A percentile compares a stretch with the other conserved stretches of the same genome.
phyloP scores from a whole-genome alignment of 2,888 invertebrate species.

The Sabatieria punctata region DNA sequence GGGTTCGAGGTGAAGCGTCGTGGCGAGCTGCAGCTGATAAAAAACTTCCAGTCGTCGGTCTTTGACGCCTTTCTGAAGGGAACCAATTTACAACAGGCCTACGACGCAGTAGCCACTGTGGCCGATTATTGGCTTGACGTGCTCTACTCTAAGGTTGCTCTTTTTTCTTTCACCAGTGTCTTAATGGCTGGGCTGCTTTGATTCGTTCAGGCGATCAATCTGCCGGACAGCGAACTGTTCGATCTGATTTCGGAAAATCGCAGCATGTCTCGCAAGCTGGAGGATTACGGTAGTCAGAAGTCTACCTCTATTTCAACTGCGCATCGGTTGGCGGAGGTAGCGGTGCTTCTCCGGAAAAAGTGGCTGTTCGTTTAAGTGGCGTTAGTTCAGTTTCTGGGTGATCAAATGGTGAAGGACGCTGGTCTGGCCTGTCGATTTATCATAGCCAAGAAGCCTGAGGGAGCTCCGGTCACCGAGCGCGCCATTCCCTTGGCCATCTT shows the following conservation, averaged over 20 bases:
- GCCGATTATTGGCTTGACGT: slow-evolving; percentile 98
- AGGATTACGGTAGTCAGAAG: slow-evolving; percentile 89
- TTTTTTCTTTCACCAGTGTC: background rate
- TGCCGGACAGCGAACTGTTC: slow-evolving; percentile 83
- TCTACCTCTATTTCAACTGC: slow-evolving; percentile 96
- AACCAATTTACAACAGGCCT: slow-evolving; percentile 58
- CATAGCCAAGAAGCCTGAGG: slow-evolving; percentile 82
- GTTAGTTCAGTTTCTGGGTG: slow-evolving; percentile 69
- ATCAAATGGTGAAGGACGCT: slow-evolving; percentile 97
- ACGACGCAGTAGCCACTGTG: slow-evolving; percentile 79
- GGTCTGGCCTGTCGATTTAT: slow-evolving; percentile 70
- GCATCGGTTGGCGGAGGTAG: slow-evolving; percentile 67
- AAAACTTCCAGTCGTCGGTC: slow-evolving; percentile 77
- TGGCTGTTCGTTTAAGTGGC: no score
- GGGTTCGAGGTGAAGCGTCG: slow-evolving; percentile 95
- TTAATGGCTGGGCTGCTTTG: slow-evolving; percentile 12
- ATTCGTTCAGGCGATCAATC: slow-evolving; percentile 48
- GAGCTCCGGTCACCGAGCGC: slow-evolving; percentile 70
- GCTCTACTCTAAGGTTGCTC: slow-evolving; percentile 65
- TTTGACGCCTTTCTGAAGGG: slow-evolving; percentile 82
- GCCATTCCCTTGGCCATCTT: slow-evolving; percentile 83
- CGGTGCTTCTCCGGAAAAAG: slow-evolving; percentile 17
- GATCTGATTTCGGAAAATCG: slow-evolving; percentile 88
- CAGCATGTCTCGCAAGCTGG: slow-evolving; percentile 68
- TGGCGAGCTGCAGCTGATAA: slow-evolving; percentile 91